These are phyloP conservation scores for Camelus dromedarius DNA, from an alignment of 2,113 vertebrate genomes.

Conservation along the genomic window DNA sequence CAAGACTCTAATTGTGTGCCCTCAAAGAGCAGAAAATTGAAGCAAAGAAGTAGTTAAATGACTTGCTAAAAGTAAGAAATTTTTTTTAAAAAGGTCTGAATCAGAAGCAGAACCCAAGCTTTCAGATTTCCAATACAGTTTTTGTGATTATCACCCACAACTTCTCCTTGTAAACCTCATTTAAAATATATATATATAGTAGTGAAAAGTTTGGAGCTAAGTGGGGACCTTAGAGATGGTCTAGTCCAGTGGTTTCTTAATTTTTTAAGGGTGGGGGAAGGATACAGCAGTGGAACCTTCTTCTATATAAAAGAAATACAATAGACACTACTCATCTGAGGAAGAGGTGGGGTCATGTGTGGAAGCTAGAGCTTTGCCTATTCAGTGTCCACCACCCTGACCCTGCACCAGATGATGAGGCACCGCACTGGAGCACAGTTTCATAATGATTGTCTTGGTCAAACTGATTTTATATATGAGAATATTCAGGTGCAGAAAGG, in stretches of 20 bases:
- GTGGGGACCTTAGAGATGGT: background rate
- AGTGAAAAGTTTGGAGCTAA: slow-evolving; percentile 12
- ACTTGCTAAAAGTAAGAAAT: slow-evolving; percentile 5
- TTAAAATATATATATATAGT: background rate
- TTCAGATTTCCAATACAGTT: slow-evolving; percentile 44
- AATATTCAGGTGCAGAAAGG: background rate
- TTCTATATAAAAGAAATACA: background rate
- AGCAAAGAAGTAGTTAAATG: background rate
- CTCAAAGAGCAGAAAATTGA: slow-evolving; percentile 50
- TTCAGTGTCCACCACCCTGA: background rate
- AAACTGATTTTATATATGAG: slow-evolving; percentile 28
- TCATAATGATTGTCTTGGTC: background rate
- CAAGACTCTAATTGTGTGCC: slow-evolving; percentile 18
- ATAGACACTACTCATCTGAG: background rate
- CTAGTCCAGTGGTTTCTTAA: background rate
- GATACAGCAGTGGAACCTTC: background rate
- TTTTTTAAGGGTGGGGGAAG: background rate
- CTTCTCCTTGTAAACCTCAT: background rate
- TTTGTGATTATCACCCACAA: background rate
- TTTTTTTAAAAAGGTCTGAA: background rate
- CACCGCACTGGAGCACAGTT: background rate
- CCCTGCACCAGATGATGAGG: background rate
- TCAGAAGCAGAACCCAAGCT: slow-evolving; percentile 7
- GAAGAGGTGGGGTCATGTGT: background rate
- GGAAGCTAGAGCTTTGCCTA: background rate